Evolutionary conservation across 2,797 vertebrate species (phyloP).

Genomic region (Menidia menidia): DNA sequence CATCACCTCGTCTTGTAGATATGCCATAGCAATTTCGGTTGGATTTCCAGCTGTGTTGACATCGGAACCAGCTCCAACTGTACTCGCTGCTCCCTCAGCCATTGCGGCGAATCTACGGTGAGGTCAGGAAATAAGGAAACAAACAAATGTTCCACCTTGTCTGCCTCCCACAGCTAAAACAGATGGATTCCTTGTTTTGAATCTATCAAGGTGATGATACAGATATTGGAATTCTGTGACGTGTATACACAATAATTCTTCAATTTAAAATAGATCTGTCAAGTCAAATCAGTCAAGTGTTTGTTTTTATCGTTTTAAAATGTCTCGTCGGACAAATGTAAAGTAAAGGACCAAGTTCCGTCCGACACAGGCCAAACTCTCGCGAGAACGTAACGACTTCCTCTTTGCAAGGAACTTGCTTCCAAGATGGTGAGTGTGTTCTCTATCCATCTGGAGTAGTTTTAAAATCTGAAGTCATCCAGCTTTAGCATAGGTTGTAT

Average conservation of each 20-base stretch:
- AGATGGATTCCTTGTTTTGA: fast-evolving
- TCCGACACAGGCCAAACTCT: conserved; percentile 31
- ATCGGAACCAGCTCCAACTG: conserved; percentile 34
- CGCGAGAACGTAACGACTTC: conserved; percentile 74
- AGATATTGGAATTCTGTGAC: neutral
- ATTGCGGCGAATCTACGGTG: conserved; percentile 54
- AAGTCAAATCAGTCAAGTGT: neutral
- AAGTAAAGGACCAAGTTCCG: conserved; percentile 66
- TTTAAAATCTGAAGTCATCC: conserved; percentile 71
- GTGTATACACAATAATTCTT: neutral
- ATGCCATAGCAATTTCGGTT: conserved; percentile 71
- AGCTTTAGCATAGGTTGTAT: fast-evolving
- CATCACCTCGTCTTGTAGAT: conserved; percentile 81
- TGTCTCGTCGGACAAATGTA: conserved; percentile 17
- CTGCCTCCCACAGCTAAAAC: neutral
- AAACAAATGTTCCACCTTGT: conserved; percentile 8
- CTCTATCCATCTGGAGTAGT: neutral
- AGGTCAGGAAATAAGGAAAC: conserved; percentile 16
- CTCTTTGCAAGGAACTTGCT: conserved; percentile 83
- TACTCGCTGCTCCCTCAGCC: conserved; percentile 67
- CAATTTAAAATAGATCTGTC: neutral
- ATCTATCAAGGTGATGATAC: fast-evolving
- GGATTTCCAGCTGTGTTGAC: conserved; percentile 56
- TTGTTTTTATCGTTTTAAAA: no score
- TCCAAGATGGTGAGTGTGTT: conserved; percentile 84